Conservation (phyloP, 1,140 invertebrate genomes). For the Atta colombica region DNA sequence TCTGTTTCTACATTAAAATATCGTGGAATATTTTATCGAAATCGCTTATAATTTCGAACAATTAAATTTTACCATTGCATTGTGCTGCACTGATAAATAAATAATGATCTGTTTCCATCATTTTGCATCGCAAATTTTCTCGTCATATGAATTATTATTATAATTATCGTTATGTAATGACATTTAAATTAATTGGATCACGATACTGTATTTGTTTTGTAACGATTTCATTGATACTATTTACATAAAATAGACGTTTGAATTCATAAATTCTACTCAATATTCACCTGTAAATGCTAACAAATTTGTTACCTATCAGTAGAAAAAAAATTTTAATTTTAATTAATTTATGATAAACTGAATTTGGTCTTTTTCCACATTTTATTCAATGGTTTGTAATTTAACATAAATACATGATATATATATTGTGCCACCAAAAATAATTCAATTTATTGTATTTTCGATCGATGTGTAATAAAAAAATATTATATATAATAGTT, state of each 20-base stretch:
- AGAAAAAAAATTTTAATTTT: background rate
- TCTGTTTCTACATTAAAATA: background rate
- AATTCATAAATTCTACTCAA: background rate
- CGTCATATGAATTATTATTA: constrained; percentile 18
- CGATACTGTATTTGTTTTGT: constrained; percentile 18
- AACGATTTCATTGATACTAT: background rate
- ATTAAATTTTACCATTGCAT: constrained; percentile 26
- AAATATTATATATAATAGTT: background rate
- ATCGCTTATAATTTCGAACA: background rate
- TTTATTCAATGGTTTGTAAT: background rate
- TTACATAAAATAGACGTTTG: background rate
- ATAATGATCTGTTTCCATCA: constrained; percentile 12
- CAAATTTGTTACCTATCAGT: background rate
- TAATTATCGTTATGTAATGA: background rate
- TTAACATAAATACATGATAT: background rate
- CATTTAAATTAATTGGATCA: constrained; percentile 29
- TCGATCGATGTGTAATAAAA: background rate
- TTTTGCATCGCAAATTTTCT: background rate
- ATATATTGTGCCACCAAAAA: background rate
- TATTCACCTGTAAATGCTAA: background rate
- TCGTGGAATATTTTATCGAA: background rate
- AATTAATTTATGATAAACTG: constrained; percentile 7
- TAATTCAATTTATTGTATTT: background rate
- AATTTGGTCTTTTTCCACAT: background rate
- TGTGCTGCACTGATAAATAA: background rate